Conservation (phyloP, 2,888 invertebrate species). For the Sarcophaga subvicina region DNA sequence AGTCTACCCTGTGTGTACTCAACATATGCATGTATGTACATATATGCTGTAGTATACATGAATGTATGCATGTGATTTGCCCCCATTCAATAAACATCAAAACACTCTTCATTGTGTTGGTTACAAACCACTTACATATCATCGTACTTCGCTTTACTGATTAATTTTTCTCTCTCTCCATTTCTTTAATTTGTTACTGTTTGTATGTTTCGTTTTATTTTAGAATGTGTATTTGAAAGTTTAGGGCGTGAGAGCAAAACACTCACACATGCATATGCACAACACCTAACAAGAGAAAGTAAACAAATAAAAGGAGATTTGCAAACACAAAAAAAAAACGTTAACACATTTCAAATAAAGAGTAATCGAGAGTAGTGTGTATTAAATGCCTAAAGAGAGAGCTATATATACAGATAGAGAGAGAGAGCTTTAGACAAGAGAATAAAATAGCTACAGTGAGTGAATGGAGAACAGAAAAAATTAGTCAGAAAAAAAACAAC, state of each 20-base stretch:
- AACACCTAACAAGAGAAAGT: not conserved
- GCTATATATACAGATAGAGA: fast-evolving
- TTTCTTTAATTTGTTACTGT: no score
- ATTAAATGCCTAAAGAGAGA: no score
- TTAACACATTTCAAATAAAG: no score
- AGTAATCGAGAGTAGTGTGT: no score
- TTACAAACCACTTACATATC: conserved; percentile 22
- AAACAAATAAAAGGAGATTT: conserved; percentile 36
- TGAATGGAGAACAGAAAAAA: no score
- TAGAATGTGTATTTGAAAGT: conserved; percentile 38
- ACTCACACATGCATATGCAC: not conserved
- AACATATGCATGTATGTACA: not conserved
- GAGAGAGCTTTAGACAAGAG: no score
- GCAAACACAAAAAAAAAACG: conserved; percentile 4
- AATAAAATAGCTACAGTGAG: no score
- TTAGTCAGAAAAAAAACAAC: not conserved
- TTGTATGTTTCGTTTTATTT: conserved; percentile 5
- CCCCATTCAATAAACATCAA: not conserved
- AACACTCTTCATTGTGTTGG: not conserved
- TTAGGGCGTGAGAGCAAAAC: conserved; percentile 61
- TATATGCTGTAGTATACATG: not conserved
- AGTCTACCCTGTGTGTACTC: not conserved
- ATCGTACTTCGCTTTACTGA: not conserved
- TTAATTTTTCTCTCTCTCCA: not conserved
- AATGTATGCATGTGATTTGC: not conserved